Evolutionary conservation across 2,797 vertebrate genomes (phyloP).

Genomic region (Myripristis jacobus): DNA sequence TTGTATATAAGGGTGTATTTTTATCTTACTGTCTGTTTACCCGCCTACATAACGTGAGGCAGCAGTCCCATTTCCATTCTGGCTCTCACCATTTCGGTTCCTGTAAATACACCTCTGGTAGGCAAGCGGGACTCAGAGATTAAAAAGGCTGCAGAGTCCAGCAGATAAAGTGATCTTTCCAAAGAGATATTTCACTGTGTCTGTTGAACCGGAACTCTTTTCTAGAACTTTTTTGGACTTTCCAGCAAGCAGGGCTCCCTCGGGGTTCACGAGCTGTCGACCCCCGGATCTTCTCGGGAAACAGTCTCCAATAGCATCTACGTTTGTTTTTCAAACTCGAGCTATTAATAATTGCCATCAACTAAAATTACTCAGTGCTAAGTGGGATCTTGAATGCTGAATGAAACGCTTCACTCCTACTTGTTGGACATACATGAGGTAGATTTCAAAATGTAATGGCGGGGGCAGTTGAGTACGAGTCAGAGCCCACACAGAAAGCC

Average conservation of each 20-base stretch:
- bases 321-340: constrained; percentile 6
- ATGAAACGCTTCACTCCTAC: constrained; percentile 1
- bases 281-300: constrained; percentile 14
- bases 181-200: too few relatives aligned
- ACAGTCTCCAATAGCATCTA: too few relatives aligned
- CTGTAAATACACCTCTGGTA: constrained; percentile 26
- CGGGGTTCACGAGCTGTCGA: constrained; percentile 17
- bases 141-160: constrained; percentile 21
- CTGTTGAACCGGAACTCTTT: background rate
- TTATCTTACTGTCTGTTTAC: constrained; percentile 32
- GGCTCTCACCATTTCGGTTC: constrained; percentile 21
- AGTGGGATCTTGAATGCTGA: background rate
- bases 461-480: constrained; percentile 24
- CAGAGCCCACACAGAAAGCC: constrained; percentile 37
- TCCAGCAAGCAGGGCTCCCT: background rate
- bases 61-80: constrained; percentile 45
- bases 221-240: background rate
- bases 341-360: constrained; percentile 15
- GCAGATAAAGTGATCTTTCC: constrained; percentile 7
- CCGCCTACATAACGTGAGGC: constrained; percentile 42
- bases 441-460: too few relatives aligned
- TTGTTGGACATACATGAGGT: background rate
- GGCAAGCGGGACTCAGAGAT: constrained; percentile 37
- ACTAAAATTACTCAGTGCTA: background rate
- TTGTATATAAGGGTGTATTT: constrained; percentile 33